Base-by-base conservation (phyloP, 2,113 vertebrate species). In the Hepsetus odoe region DNA sequence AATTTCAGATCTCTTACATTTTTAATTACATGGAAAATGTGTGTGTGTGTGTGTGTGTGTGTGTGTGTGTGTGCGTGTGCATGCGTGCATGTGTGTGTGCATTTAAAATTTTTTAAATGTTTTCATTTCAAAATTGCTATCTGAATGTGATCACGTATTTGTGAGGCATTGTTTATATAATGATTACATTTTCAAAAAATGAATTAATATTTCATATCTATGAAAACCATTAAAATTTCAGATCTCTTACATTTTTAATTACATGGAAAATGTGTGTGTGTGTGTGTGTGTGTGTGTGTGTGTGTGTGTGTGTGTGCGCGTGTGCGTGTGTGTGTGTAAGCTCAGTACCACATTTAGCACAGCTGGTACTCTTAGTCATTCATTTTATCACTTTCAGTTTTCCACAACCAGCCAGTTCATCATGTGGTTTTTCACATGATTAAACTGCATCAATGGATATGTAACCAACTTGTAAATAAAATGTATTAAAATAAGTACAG, bases 171-270 rank as follows among this genome's bases (percentile, higher is more conserved):
- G n/a, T n/a, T n/a, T n/a, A n/a, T n/a, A n/a, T n/a, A n/a, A n/a
- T n/a, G n/a, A n/a, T n/a, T n/a, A n/a, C n/a, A n/a, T n/a, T n/a
- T n/a, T n/a, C n/a, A n/a, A n/a, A n/a, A n/a, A n/a, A n/a, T n/a
- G n/a, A n/a, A n/a, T n/a, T n/a, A n/a, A n/a, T 28, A 55, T 55
- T 22, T 58, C 55, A 12, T 18, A 10, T 6, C 30, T 33, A 33
- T 13, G 9, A 55, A 68, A 11, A 64, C 24, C 12, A 66, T 72
- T 38, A 56, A 7, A 72, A 14, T 66, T 58, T 71, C 0, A 71
- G 67, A 65, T 35, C 11, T 65, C 68, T 42, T 84, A 1, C 55
- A 83, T 5, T 69, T 84, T 81, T 75, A 83, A 84, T 85, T 72
- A 72, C 66, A 32, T 33, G 53, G 55, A 5, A 51, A 53, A 32